Evolutionary conservation across 2,797 vertebrate genomes (phyloP), one percentile per base, ranked within the genome.

Genomic region (Coregonus ussuriensis): DNA sequence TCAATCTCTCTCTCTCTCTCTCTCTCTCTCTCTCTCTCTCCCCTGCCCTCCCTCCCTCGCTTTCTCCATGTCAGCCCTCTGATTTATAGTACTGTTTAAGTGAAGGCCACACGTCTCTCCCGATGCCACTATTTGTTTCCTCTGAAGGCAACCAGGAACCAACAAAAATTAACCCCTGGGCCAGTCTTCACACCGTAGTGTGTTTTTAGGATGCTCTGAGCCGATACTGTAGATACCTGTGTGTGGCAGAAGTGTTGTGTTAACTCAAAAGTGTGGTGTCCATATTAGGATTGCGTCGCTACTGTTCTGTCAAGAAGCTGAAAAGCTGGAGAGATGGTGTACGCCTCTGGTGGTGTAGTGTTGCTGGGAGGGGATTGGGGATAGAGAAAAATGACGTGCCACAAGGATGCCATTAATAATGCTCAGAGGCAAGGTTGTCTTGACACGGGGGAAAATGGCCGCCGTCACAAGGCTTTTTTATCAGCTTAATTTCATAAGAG

Each of bases 81-180:
- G 95, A 96, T 96, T 95, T 96, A 96, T 96, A 91, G 90, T 89
- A 95, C 94, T 95, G 95, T 95, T 96, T 95, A 95, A 95, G 93
- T 88, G 94, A 95, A 96, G 95, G 95, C 95, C 94, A 86, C 92
- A 92, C 92, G 91, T 94, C 93, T 92, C 92, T 95, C 92, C 88
- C 88, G 89, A 92, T 83, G 91, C 91, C 87, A 92, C 93, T 93
- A 93, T 96, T 96, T 96, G 93, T 96, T 88, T 80, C 75, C 77
- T 89, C 82, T 74, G 86, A 93, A 93, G 86, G 89, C 91, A 90
- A 91, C 79, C 71, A 83, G 88, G 85, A 91, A 89, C 88, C 89
- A 83, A 92, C 89, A 86, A 90, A 70, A 91, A 92, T 93, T 89
- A 93, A 93, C 91, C 92, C 89, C 78, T 79, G 81, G 82, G 83